A percentile compares a stretch with the other conserved stretches of the same genome.
Evolutionary conservation across 2,888 invertebrate species (phyloP).

Genomic region (Dromius quadrimaculatus): DNA sequence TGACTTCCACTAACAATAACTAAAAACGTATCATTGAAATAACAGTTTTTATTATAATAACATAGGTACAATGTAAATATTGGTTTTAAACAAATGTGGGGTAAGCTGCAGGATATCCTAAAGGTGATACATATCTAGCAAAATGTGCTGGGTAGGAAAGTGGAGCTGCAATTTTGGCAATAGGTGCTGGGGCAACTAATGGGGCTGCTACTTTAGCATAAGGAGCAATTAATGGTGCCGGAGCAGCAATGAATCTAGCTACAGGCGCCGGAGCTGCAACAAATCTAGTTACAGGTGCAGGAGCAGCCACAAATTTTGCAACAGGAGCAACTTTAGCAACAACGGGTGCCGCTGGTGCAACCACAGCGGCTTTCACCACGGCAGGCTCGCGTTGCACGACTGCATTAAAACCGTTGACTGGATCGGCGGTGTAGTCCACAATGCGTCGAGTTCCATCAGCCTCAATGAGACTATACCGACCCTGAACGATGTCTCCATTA

Average conservation of each 20-base stretch:
- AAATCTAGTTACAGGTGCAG: slow-evolving; percentile 24
- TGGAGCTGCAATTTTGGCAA: slow-evolving; percentile 54
- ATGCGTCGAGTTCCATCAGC: slow-evolving; percentile 75
- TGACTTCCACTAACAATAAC: too few relatives aligned
- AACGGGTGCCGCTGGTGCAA: slow-evolving; percentile 43
- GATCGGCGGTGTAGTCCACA: slow-evolving; percentile 72
- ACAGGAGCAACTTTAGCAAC: slow-evolving; percentile 21
- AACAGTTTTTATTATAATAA: too few relatives aligned
- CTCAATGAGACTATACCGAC: slow-evolving; percentile 71
- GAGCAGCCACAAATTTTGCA: slow-evolving; percentile 44
- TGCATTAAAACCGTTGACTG: slow-evolving; percentile 70
- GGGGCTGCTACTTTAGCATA: slow-evolving; percentile 55
- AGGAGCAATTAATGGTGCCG: slow-evolving; percentile 51
- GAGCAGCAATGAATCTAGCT: slow-evolving; percentile 35
- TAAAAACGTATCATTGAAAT: too few relatives aligned
- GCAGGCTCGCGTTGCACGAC: slow-evolving; percentile 69
- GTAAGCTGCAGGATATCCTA: slow-evolving; percentile 39
- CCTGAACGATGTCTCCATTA: slow-evolving; percentile 75
- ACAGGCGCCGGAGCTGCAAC: slow-evolving; percentile 45
- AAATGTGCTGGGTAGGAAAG: slow-evolving; percentile 55
- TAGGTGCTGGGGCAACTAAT: slow-evolving; percentile 40
- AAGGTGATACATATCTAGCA: slow-evolving; percentile 55
- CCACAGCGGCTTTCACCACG: slow-evolving; percentile 54
- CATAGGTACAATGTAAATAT: too few relatives aligned
- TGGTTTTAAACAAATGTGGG: slow-evolving; percentile 16